Percentiles rank a stretch among this genome's conserved stretches.
phyloP scores from a whole-genome alignment of 2,888 invertebrate genomes.

The Uloborus plumipes region DNA sequence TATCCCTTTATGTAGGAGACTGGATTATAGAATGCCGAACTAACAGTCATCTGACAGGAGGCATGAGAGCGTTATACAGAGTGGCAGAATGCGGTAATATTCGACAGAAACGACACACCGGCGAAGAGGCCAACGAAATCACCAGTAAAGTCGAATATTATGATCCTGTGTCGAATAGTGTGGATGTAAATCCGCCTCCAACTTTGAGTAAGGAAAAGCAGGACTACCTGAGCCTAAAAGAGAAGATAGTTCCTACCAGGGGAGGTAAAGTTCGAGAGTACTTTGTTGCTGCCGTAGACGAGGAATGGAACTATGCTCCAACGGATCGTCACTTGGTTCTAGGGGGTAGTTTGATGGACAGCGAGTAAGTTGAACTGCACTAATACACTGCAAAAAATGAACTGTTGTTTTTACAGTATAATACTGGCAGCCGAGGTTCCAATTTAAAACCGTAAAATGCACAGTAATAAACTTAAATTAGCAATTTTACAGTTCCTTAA shows the following conservation, averaged over 20 bases:
- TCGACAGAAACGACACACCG: conserved; percentile 44
- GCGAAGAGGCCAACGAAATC: conserved; percentile 29
- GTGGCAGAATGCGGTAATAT: conserved; percentile 48
- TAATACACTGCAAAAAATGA: too few species aligned
- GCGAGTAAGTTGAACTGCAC: conserved; percentile 35
- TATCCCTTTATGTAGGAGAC: conserved; percentile 39
- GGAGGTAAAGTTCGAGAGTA: conserved; percentile 47
- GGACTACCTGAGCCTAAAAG: not conserved
- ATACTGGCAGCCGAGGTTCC: too few species aligned
- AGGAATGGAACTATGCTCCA: conserved; percentile 60
- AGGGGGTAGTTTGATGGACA: conserved; percentile 58
- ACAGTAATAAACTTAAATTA: too few species aligned
- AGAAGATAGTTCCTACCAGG: not conserved
- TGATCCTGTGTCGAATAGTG: too few species aligned
- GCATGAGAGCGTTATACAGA: conserved; percentile 63
- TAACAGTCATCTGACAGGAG: conserved; percentile 63
- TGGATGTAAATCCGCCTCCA: not conserved
- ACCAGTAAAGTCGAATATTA: conserved; percentile 46
- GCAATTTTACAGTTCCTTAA: too few species aligned
- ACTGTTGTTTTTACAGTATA: too few species aligned
- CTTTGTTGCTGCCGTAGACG: conserved; percentile 56
- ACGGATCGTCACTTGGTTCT: conserved; percentile 52
- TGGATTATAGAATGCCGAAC: conserved; percentile 66
- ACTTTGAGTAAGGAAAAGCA: not conserved
- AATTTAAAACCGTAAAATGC: too few species aligned